These are phyloP conservation scores for Platerodrilus igneus DNA, from an alignment of 2,888 invertebrate genomes.

Conservation along the genomic window DNA sequence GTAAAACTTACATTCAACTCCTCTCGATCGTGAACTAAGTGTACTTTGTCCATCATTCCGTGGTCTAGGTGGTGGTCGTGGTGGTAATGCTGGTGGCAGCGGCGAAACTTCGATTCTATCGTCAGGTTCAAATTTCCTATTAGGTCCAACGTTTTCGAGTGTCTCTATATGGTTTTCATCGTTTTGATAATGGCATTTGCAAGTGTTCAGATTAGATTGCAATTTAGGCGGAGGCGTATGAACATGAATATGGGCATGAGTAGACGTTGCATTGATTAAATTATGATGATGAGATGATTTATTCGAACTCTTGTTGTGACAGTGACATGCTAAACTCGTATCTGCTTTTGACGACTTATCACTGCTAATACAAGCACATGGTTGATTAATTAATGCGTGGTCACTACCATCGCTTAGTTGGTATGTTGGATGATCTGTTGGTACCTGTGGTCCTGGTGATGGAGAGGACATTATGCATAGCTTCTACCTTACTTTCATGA, in stretches of 20 bases:
- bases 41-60: constrained; percentile 41
- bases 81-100: constrained; percentile 49
- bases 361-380: constrained; percentile 39
- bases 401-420: constrained; percentile 44
- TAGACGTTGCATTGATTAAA: constrained; percentile 31
- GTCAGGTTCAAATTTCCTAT: constrained; percentile 43
- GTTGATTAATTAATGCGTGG: constrained; percentile 39
- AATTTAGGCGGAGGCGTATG: constrained; percentile 40
- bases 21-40: constrained; percentile 38
- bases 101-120: constrained; percentile 48
- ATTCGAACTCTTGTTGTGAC: too few relatives aligned
- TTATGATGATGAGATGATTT: constrained; percentile 31
- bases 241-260: constrained; percentile 39
- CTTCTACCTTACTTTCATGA: too few relatives aligned
- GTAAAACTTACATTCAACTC: constrained; percentile 37
- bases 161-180: constrained; percentile 33
- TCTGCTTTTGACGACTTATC: constrained; percentile 36
- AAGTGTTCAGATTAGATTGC: constrained; percentile 32
- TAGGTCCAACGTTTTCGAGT: constrained; percentile 27
- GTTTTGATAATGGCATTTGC: constrained; percentile 44
- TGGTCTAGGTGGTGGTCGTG: constrained; percentile 48
- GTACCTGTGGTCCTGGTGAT: constrained; percentile 42
- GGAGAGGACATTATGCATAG: constrained; percentile 40
- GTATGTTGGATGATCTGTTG: constrained; percentile 40
- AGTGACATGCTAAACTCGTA: too few relatives aligned